Base-by-base conservation (phyloP, 2,113 vertebrate species). In the Falco punctatus region DNA sequence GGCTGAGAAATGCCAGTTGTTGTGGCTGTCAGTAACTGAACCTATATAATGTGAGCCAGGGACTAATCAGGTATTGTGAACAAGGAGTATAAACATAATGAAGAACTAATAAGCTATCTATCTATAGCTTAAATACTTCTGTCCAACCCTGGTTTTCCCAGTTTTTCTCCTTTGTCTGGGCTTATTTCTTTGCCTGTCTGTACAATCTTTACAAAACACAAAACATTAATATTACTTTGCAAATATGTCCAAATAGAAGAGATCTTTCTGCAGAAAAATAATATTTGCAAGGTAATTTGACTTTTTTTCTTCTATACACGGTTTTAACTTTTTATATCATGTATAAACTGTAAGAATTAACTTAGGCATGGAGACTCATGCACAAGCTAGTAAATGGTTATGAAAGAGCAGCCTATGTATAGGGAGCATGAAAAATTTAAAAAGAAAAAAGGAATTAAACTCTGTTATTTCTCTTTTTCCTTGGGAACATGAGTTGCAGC, bases 381-480 rank as follows among this genome's bases (percentile, higher is more conserved):
- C 52, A 74, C 69, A 80, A 83, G 22, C 30, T 65, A 49, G 57
- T 79, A 87, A 94, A 91, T 61, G 77, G 19, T 89, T 89, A 58
- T 75, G 77, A 91, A 89, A 77, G 89, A 93, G 81, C 57, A 89
- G 40, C 22, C 58, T 89, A 80, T 89, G 73, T 54, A 94, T n/a
- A 89, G 54, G 51, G 48, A 95, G 30, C 88, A 92, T 81, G 94
- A 94, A 91, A 92, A 95, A 94, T 74, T 69, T 77, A 67, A 88
- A 89, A 87, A 81, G 71, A 73, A 85, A 86, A 3, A 11, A 91
- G 73, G 84, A 96, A 94, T 96, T 96, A 93, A 92, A 95, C 72
- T 81, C 88, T 82, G 78, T 96, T 96, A 92, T 96, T 97, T 88
- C 86, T 77, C 55, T 86, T 88, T 94, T 87, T 97, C 61, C 54